These are phyloP conservation scores for Diadophis punctatus DNA, from an alignment of 2,113 vertebrate species.

Conservation along the genomic window DNA sequence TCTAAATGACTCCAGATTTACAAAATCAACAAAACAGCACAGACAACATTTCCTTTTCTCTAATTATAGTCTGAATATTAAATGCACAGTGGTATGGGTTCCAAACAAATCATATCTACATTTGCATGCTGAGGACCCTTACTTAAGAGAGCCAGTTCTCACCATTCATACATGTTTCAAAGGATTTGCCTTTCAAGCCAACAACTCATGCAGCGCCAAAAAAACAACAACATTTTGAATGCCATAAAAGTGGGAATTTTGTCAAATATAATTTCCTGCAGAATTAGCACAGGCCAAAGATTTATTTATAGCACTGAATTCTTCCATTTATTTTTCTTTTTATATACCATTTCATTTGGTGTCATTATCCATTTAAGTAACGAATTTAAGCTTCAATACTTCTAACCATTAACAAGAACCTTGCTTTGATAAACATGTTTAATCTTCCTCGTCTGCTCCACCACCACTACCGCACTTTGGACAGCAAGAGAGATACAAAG, in stretches of 20 bases:
- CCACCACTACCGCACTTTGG: no score
- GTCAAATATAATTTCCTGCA: neutral
- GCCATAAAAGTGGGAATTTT: neutral
- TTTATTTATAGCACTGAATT: neutral
- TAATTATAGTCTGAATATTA: neutral
- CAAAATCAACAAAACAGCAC: no score
- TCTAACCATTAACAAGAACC: neutral
- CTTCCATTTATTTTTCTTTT: neutral
- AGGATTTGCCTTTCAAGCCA: neutral
- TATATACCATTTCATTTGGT: neutral
- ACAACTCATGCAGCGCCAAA: neutral
- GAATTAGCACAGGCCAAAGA: neutral
- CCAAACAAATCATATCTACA: neutral
- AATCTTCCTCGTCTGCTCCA: neutral
- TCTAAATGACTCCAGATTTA: neutral
- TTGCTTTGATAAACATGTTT: neutral
- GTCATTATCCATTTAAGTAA: neutral
- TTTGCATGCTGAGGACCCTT: neutral
- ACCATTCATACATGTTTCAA: neutral
- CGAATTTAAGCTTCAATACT: neutral
- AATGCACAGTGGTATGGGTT: neutral
- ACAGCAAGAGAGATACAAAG: no score
- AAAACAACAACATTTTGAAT: neutral
- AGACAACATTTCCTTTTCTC: neutral
- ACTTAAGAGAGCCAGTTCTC: neutral